Base-by-base conservation (phyloP, 2,888 invertebrate genomes). In the Tenthredo livida region DNA sequence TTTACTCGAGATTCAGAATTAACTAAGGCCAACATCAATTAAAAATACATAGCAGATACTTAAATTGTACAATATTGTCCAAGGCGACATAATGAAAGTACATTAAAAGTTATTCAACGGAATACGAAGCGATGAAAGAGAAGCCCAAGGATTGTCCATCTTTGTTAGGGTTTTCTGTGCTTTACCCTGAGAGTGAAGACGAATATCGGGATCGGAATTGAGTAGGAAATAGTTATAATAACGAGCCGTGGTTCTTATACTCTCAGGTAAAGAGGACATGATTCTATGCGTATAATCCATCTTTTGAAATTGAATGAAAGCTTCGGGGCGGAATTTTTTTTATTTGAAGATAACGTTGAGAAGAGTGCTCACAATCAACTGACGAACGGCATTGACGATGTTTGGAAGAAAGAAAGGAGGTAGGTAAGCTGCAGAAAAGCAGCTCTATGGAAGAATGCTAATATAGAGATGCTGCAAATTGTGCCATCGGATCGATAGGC, bases 1-100 rank as follows among this genome's bases (percentile, higher is more conserved):
- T 70, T 83, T 29, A 75, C 40, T 40, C 83, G 37, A 67, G 25
- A 70, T 83, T 83, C 47, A 12, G 47, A 83, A 83, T 83, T 83
- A 83, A 72, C 83, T 83, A 83, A 47, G 29, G 40, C 40, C 47
- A 70, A 83, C 43, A 70, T 83, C 65, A 70, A 83, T 83, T 83
- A 72, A n/a, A 72, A 83, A 70, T 72, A 83, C 33, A 37, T 70
- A 37, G 70, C 37, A n/a, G 33, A 70, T 33, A 37, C n/a, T 29
- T 67, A 29, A 67, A 33, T 70, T 70, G 37, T 37, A 70, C 12
- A 70, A 33, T n/a, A 50, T 50, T 17, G 65, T 29, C 65, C 29
- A 12, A 65, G 65, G 65, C 29, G 65, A 29, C 21, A 21, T 4
- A 65, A 65, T 25, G 21, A n/a, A 12, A 65, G 21, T 7, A 21